Evolutionary conservation across 2,797 vertebrate genomes (phyloP).

Genomic region (Orestias chungarensis): DNA sequence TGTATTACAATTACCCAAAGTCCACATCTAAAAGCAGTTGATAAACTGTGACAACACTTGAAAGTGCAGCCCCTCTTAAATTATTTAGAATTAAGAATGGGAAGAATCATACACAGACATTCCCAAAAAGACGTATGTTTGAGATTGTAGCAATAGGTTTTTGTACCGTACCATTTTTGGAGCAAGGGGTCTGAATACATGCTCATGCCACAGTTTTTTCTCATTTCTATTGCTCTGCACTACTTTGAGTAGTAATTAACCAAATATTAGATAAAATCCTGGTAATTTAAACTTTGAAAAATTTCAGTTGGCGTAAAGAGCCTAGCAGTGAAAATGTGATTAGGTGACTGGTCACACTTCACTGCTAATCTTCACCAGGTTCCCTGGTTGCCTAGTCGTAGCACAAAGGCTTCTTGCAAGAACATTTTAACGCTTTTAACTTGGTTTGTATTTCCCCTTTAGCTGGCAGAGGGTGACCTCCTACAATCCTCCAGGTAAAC

Average conservation of each 20-base stretch:
- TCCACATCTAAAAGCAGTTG: too few relatives aligned
- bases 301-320: background rate
- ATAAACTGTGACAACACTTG: too few relatives aligned
- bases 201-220: background rate
- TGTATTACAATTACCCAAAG: background rate
- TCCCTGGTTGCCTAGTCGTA: conserved; percentile 23
- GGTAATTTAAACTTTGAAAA: background rate
- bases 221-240: background rate
- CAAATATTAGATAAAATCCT: background rate
- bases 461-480: conserved; percentile 73
- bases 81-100: too few relatives aligned
- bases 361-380: conserved; percentile 19
- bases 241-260: background rate
- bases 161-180: too few relatives aligned
- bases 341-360: conserved; percentile 28
- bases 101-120: too few relatives aligned
- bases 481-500: conserved; percentile 78
- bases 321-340: conserved; percentile 12
- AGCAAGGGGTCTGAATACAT: too few relatives aligned
- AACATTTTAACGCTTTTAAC: conserved; percentile 67
- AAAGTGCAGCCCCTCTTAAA: too few relatives aligned
- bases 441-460: conserved; percentile 73
- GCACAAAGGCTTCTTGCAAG: conserved; percentile 8
- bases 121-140: too few relatives aligned
- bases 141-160: too few relatives aligned